Evolutionary conservation across 2,113 vertebrate species (phyloP), one percentile per base, ranked within the genome.

Genomic region (Elephas maximus): DNA sequence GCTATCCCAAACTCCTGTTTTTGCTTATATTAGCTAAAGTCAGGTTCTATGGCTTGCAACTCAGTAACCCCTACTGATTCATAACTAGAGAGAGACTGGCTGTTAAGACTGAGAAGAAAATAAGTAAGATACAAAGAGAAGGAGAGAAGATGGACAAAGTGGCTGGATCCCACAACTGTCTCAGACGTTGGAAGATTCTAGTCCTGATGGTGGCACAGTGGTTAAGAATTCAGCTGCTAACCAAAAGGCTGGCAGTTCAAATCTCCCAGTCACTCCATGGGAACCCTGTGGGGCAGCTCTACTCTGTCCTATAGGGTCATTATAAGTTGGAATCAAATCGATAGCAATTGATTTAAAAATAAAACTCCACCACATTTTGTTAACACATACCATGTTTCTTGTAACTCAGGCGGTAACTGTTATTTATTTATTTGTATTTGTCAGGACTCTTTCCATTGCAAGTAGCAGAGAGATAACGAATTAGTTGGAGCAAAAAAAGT

Each of bases 11-110:
- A 62, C 28, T 92, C 77, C 30, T 23, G 78, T 76, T 45, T 91
- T 67, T 90, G 44, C 60, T 85, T 73, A 14, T 73, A 57, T 80
- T 80, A 93, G 87, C 63, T 74, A 24, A 69, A 91, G 24, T 93
- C 63, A 11, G 8, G 71, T 63, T 85, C 73, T 94, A 41, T 53
- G 48, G 24, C 10, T 91, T 33, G 23, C n/a, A 17, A 57, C 33
- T 88, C 73, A 53, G 51, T 91, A 84, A 84, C 77, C 12, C 20
- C 84, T 94, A n/a, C 57, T 79, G 80, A 51, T n/a, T 85, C 28
- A 84, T n/a, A 90, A 84, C 48, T 23, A 74, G 88, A 37, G 15
- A 44, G 37, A 26, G 26, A 83, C 41, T 48, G 62, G 85, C 53
- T 87, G 84, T 67, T 90, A 62, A 51, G 37, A 67, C 18, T 88